Evolutionary conservation across 2,888 invertebrate species (phyloP), one percentile per base, ranked within the genome.

Genomic region (Drosophila conformis): DNA sequence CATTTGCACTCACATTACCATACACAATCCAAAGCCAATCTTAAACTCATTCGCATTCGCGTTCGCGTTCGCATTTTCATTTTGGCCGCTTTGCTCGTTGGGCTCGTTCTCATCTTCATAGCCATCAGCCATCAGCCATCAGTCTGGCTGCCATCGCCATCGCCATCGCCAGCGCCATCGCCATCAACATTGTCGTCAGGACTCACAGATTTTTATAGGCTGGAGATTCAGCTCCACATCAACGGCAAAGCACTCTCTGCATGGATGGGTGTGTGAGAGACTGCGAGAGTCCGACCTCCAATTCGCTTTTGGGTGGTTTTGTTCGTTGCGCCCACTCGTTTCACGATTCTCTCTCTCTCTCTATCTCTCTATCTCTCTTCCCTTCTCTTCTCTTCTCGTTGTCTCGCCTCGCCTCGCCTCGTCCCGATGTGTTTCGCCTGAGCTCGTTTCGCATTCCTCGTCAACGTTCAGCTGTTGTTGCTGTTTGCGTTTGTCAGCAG

Each of bases 151-250:
- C 54, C 69, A 79, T 84, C 73, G 74, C 78, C 89, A 89, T 84
- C 78, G 84, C 78, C 89, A 82, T 89, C 82, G 74, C 82, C 89
- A 89, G 81, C 76, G 87, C 56, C 69, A 78, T 83, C 78, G 74
- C 80, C 87, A 89, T 89, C 80, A 89, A 80, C 89, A 84, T 87
- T 87, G 82, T 89, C 80, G 85, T 89, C 85, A 86, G 83, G 68
- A 76, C 82, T 68, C 84, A 87, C 65, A 78, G 78, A 89, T 89
- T 87, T 89, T 89, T 83, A 87, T 87, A 78, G 80, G 82, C 78
- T 69, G 54, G 36, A 60, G n/a, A 42, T 68, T 57, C 15, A 27
- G 29, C 52, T 38, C n/a, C n/a, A 54, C 11, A 38, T 54, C 5
- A 38, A 73, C 53, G 61, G 60, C 61, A 73, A n/a, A 13, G 49